Base-by-base conservation (phyloP, 2,888 invertebrate genomes). In the Heliconius hortense region DNA sequence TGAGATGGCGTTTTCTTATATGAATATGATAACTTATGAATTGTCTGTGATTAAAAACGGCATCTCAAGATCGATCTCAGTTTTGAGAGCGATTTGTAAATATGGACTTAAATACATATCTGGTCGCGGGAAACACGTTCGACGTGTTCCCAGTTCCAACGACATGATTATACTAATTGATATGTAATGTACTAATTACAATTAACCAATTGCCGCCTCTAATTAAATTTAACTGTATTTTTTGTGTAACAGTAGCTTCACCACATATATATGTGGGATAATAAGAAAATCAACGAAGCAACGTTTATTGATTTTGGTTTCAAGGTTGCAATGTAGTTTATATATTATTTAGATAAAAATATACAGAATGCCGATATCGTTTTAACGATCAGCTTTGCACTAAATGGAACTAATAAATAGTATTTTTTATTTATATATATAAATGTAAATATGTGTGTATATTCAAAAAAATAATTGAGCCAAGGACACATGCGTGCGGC, bases 331-430 rank as follows among this genome's bases (percentile, higher is more conserved):
- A 63, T 13, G 21, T 56, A 63, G 72, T 48, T 64, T 31, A 70
- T 60, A 56, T 59, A 70, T 63, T 39, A 73, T 70, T 75, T 70
- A 76, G 71, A 73, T 77, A 75, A 77, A 70, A 73, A 43, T 64
- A 31, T 72, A 60, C 66, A 70, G 48, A 43, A 73, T 71, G 70
- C 69, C 72, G 68, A 59, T 76, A 75, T 75, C 63, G 35, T 63
- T 69, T 67, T 64, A 74, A 72, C 71, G 69, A 72, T 56, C 59
- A 72, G 63, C 74, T 72, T 74, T 74, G 70, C 60, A 21, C 26
- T 69, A 43, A 66, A 66, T 69, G n/a, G 35, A 18, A 15, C n/a
- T 69, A 35, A 69, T 56, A 68, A 56, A 43, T 66, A 15, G 66
- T 35, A 31, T 53, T 35, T 56, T 53, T 69, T n/a, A n/a, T n/a